phyloP scores from a whole-genome alignment of 1,140 invertebrate species.

The Trichoplusia ni region DNA sequence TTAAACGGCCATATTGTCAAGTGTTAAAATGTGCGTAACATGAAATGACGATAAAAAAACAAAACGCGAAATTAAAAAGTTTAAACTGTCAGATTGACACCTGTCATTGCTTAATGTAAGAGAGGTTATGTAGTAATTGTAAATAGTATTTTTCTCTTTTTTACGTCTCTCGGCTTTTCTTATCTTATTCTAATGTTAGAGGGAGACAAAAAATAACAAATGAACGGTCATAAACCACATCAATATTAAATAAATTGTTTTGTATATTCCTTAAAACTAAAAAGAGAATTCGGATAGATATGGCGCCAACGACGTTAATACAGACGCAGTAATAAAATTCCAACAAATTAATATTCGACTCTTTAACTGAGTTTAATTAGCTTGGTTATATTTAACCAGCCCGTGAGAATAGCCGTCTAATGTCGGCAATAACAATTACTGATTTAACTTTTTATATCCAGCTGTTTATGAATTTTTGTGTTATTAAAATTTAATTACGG shows the following conservation, averaged over 20 bases:
- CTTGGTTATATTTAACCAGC: slow-evolving; percentile 38
- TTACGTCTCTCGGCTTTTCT: too few relatives aligned
- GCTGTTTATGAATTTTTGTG: slow-evolving; percentile 15
- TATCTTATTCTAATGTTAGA: too few relatives aligned
- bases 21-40: background rate
- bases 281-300: background rate
- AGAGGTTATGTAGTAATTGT: too few relatives aligned
- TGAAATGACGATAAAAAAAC: too few relatives aligned
- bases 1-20: slow-evolving; percentile 20
- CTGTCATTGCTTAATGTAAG: too few relatives aligned
- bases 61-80: background rate
- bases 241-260: background rate
- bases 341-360: slow-evolving; percentile 34
- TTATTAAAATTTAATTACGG: slow-evolving; percentile 20
- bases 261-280: background rate
- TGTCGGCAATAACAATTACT: slow-evolving; percentile 46
- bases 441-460: slow-evolving; percentile 11
- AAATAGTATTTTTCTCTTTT: too few relatives aligned
- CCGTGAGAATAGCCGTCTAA: slow-evolving; percentile 43
- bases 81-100: background rate
- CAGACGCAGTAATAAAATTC: slow-evolving; percentile 24
- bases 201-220: too few relatives aligned
- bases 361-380: slow-evolving; percentile 49
- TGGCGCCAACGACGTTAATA: slow-evolving; percentile 11
- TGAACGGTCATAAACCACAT: background rate